Evolutionary conservation across 2,888 invertebrate species (phyloP), one percentile per base, ranked within the genome.

Genomic region (Stenoptilia bipunctidactyla): DNA sequence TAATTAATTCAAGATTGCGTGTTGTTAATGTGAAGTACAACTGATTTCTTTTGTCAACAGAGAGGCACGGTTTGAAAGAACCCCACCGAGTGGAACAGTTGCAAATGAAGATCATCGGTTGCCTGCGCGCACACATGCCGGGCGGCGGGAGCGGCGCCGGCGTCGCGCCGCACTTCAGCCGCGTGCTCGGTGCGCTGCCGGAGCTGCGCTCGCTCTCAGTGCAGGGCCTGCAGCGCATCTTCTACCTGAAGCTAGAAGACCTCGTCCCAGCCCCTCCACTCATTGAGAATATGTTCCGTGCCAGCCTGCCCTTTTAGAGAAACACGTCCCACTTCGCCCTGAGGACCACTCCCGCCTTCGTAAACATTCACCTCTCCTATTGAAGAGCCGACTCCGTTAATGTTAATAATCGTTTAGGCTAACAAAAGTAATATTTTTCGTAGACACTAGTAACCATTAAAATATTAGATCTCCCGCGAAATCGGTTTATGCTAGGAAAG

Each of bases 51-150:
- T 61, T 51, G 42, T 52, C 66, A 69, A 35, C 88, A 97, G 97
- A 96, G 75, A 90, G 97, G 15, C 96, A 96, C 65, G 97, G 97
- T 36, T 80, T 98, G 51, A 92, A 92, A 61, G 96, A 97, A 61
- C 94, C 95, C 1, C 92, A 93, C 63, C 91, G 93, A 55, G 94
- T 98, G 52, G 98, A 98, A 69, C 94, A 94, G 58, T 86, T 98
- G 13, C 97, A 98, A 72, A 96, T 95, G 92, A 97, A 96, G 76
- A 94, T 98, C 59, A 96, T 98, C 56, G 93, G 94, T 46, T 96
- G 97, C 44, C 86, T 98, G 43, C 90, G 97, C 35, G 98, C 98
- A 61, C 98, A 98, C 83, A 96, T 97, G 65, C 97, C 96, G 13
- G 93, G 66, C 91, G 95, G 53, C 79, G 93, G 44, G 92, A 94